These are phyloP conservation scores for Gymnopithys bicolor DNA, from an alignment of 2,797 vertebrate species.

Conservation along the genomic window DNA sequence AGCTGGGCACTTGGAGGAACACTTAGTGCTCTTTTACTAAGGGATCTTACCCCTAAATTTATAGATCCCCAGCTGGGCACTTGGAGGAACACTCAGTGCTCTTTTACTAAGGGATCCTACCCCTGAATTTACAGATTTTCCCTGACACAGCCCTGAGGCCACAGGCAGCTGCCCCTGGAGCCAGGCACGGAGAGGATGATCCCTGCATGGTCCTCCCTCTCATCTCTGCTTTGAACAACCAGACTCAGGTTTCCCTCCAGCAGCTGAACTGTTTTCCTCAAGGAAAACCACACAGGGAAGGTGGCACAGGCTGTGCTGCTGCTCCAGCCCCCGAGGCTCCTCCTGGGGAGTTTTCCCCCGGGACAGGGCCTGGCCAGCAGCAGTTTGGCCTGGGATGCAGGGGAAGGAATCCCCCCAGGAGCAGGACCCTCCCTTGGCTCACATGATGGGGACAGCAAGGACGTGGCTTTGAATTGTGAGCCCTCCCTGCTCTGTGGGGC, in stretches of 20 bases:
- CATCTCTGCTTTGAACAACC: background rate
- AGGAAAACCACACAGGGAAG: background rate
- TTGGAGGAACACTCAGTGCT: background rate
- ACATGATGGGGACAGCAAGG: background rate
- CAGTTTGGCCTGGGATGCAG: background rate
- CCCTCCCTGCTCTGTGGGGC: background rate
- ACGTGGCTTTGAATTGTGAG: background rate
- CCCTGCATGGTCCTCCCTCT: fast-evolving
- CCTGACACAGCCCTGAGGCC: background rate
- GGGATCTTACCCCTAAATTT: background rate
- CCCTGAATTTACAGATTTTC: background rate
- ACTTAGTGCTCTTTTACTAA: background rate
- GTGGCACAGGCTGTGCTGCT: fast-evolving
- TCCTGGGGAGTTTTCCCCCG: background rate
- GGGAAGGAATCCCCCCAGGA: background rate
- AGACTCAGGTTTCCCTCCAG: background rate
- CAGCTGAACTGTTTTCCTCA: background rate
- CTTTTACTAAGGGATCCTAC: background rate
- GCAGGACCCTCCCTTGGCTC: background rate
- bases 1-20: background rate
- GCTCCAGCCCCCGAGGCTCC: background rate
- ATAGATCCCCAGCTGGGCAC: background rate
- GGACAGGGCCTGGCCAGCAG: background rate
- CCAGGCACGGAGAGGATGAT: background rate
- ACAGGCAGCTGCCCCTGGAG: background rate